Base-by-base conservation (phyloP, 2,797 vertebrate genomes). In the Gymnoscopelus braueri region DNA sequence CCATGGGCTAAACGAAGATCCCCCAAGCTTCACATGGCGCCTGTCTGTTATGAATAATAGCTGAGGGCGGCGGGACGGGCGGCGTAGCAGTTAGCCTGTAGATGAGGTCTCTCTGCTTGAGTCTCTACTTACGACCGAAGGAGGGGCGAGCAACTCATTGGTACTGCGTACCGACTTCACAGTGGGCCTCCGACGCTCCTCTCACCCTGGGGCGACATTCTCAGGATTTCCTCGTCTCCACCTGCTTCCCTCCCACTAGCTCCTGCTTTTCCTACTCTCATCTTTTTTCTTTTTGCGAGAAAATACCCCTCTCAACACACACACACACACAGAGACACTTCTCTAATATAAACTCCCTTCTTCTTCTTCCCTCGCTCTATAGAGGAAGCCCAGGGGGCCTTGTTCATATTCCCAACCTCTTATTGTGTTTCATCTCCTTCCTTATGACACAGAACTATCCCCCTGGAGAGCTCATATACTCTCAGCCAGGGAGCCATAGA, bases 361-460 rank as follows among this genome's bases (percentile, higher is more conserved):
- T 82, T 72, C 65, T 71, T 65, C 59, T 49, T 57, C 24, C 19
- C 23, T 80, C 82, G n/a, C n/a, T n/a, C n/a, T n/a, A n/a, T 81
- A 76, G 68, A 83, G 73, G 84, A 88, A 72, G 73, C 90, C 90
- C 87, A 79, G 65, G 81, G 85, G 83, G 81, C 69, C 82, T 89
- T 91, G 89, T 91, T 91, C 87, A 84, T 87, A 88, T 92, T 91
- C 90, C 86, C 75, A 78, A 44, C 79, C 75, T 85, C 82, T 91
- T 85, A 89, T 88, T 93, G 89, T 90, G 81, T 85, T 90, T 88
- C 87, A 88, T 87, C 81, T 87, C 80, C 85, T 89, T 83, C 79
- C 82, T 87, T 84, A 87, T 89, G 87, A 91, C 90, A 88, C 81
- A 88, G 77, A 88, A 87, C 84, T 83, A 74, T 78, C 79, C 85